phyloP scores from a whole-genome alignment of 2,888 invertebrate species.

The Xylota segnis region DNA sequence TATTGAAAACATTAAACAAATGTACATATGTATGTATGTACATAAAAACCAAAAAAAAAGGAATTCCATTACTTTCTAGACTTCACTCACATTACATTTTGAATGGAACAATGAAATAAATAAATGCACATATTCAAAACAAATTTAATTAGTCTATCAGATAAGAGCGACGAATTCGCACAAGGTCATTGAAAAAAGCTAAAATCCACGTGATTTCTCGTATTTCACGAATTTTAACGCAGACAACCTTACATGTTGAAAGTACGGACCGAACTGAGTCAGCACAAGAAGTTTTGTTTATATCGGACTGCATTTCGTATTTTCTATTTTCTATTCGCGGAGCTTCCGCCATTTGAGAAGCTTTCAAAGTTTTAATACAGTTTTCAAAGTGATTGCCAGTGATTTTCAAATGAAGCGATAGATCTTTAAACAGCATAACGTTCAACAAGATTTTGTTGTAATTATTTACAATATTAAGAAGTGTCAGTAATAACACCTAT shows the following conservation, averaged over 20 bases:
- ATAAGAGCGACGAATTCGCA: slow-evolving; percentile 29
- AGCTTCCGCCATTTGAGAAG: slow-evolving; percentile 4
- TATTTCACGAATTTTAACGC: background rate
- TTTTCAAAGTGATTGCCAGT: background rate
- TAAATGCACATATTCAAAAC: background rate
- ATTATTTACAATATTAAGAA: too few species aligned
- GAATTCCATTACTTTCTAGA: background rate
- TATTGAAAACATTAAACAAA: background rate
- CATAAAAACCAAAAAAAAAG: background rate
- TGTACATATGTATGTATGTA: background rate
- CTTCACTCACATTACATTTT: background rate
- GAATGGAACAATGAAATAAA: slow-evolving; percentile 12
- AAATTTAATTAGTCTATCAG: slow-evolving; percentile 7
- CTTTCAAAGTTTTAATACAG: slow-evolving; percentile 34
- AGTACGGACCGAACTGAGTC: slow-evolving; percentile 31
- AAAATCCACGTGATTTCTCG: slow-evolving; percentile 43
- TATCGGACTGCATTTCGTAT: slow-evolving; percentile 12
- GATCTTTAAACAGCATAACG: too few species aligned
- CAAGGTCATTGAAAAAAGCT: slow-evolving; percentile 30
- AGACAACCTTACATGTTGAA: slow-evolving; percentile 16
- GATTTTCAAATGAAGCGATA: too few species aligned
- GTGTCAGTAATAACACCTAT: too few species aligned
- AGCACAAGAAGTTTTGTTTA: slow-evolving; percentile 46
- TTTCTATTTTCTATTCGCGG: background rate
- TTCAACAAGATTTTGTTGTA: too few species aligned